A percentile compares a stretch with the other conserved stretches of the same genome.
Conservation (phyloP, 2,797 vertebrate species). For the Lithobates pipiens region DNA sequence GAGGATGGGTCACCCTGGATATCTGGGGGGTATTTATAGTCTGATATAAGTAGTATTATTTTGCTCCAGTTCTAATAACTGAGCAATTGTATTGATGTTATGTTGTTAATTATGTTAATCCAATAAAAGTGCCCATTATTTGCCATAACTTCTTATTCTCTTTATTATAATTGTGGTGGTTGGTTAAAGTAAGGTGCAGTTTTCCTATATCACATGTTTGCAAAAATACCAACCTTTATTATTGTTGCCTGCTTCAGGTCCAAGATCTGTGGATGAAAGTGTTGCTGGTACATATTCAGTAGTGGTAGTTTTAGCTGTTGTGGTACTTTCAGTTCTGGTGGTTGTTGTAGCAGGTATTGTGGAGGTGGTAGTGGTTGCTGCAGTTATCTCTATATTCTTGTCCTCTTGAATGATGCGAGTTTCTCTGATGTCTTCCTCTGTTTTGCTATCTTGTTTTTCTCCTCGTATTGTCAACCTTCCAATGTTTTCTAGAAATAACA, state of each 20-base stretch:
- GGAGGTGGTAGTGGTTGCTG: constrained; percentile 57
- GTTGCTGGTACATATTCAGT: constrained; percentile 62
- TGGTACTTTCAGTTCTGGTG: neutral
- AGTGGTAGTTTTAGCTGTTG: constrained; percentile 37
- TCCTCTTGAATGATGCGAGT: constrained; percentile 64
- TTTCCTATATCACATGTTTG: no score
- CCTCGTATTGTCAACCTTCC: constrained; percentile 71
- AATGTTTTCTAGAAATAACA: constrained; percentile 74
- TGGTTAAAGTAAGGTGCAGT: no score
- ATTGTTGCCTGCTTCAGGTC: constrained; percentile 72
- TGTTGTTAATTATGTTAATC: no score
- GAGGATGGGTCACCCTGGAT: no score
- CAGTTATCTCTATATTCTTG: constrained; percentile 41
- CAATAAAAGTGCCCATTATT: no score
- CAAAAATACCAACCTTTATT: constrained; percentile 76
- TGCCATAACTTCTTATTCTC: no score
- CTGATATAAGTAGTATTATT: no score
- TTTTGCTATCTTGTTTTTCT: constrained; percentile 75
- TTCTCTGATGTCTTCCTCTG: constrained; percentile 65
- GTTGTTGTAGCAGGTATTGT: constrained; percentile 29
- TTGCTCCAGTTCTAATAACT: no score
- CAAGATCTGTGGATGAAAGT: constrained; percentile 69
- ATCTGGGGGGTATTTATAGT: no score
- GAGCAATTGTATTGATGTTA: no score
- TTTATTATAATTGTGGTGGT: no score